These are phyloP conservation scores for Astreopora myriophthalma DNA, from an alignment of 64 coral and sea anemone species.

Conservation along the genomic window DNA sequence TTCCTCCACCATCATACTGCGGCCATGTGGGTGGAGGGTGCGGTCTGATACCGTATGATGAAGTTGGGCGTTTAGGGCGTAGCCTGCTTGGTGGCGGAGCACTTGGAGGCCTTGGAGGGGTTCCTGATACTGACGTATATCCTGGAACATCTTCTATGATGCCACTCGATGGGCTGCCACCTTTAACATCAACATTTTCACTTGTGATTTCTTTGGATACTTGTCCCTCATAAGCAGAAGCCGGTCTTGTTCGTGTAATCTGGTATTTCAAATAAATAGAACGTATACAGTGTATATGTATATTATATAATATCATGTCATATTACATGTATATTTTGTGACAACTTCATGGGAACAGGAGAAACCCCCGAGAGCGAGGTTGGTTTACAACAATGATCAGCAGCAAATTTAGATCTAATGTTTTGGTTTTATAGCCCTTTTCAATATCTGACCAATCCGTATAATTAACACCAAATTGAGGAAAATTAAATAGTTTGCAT, in stretches of 20 bases:
- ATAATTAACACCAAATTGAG: no score
- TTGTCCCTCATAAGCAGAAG: constrained; percentile 1
- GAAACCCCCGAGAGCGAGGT: no score
- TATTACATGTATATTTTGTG: no score
- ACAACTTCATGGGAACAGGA: no score
- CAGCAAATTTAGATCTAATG: no score
- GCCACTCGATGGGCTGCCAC: neutral
- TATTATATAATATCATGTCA: no score
- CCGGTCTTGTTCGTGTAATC: neutral
- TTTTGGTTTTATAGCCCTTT: no score
- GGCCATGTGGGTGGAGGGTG: constrained; percentile 23
- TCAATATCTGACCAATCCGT: no score
- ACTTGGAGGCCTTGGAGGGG: constrained; percentile 32
- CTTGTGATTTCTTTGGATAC: neutral
- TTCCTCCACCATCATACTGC: constrained; percentile 8
- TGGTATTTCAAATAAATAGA: neutral
- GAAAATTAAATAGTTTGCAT: no score
- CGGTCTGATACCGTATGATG: constrained; percentile 82
- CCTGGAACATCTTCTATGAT: neutral
- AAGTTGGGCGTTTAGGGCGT: constrained; percentile 72
- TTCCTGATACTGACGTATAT: neutral
- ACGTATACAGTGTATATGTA: neutral
- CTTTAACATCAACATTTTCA: neutral
- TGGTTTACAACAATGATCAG: no score
- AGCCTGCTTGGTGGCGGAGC: neutral